Conservation (phyloP, 2,113 vertebrate genomes). For the Datnioides undecimradiatus region DNA sequence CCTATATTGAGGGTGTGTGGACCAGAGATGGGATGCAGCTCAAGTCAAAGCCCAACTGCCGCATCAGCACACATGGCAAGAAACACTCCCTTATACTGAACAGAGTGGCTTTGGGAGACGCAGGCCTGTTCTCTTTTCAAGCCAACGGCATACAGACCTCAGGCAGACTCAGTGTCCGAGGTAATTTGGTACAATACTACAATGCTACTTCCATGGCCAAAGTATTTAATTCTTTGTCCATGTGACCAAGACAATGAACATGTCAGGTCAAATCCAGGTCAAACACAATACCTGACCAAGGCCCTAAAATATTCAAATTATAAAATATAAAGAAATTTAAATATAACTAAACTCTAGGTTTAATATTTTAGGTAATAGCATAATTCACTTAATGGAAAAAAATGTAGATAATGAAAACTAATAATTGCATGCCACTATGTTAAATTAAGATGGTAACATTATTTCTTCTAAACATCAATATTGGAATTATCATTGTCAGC, state of each 20-base stretch:
- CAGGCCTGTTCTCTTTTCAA: slow-evolving; percentile 89
- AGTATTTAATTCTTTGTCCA: neutral
- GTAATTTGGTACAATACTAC: slow-evolving; percentile 73
- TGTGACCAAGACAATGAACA: neutral
- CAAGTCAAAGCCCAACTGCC: slow-evolving; percentile 86
- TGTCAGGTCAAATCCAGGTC: neutral
- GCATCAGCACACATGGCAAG: slow-evolving; percentile 83
- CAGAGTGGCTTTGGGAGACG: slow-evolving; percentile 84
- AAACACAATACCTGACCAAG: neutral
- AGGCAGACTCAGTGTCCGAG: slow-evolving; percentile 87
- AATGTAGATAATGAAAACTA: too few species aligned
- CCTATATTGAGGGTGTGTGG: slow-evolving; percentile 90
- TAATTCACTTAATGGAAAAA: too few species aligned
- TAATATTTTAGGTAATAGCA: too few species aligned
- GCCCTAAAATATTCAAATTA: neutral
- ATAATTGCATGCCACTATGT: too few species aligned
- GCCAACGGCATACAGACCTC: slow-evolving; percentile 87
- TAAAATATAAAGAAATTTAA: neutral
- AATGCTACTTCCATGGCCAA: neutral
- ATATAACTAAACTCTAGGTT: too few species aligned
- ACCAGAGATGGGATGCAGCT: slow-evolving; percentile 86
- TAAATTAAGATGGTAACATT: too few species aligned
- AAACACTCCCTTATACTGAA: slow-evolving; percentile 88
- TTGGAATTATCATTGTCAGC: too few species aligned
- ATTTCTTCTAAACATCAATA: too few species aligned